Conservation (phyloP, 2,797 vertebrate species). For the Xiphophorus birchmanni region DNA sequence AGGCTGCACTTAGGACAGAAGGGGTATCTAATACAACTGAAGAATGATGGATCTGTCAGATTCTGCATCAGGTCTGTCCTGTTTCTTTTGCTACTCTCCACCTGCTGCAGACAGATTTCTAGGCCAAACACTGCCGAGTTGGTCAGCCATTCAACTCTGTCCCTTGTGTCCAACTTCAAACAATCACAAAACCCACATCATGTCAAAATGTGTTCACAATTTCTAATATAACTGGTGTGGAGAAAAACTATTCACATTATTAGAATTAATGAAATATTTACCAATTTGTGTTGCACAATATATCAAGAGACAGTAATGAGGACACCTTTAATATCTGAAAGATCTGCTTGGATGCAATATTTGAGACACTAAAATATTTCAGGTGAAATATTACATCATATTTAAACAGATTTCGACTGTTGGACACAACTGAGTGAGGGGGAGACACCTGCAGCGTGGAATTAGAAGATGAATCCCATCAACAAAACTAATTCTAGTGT, state of each 20-base stretch:
- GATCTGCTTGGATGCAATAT: neutral
- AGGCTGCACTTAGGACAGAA: no score
- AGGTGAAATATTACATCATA: neutral
- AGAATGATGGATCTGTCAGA: no score
- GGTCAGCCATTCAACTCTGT: neutral
- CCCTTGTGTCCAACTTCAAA: neutral
- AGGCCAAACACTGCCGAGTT: neutral
- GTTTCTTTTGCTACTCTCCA: no score
- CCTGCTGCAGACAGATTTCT: neutral
- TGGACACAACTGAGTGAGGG: no score
- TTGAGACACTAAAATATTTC: neutral
- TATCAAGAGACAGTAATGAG: neutral
- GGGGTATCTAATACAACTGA: no score
- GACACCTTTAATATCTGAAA: neutral
- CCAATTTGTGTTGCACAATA: neutral
- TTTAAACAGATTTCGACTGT: neutral
- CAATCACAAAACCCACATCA: neutral
- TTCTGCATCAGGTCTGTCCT: no score
- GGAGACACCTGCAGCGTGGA: no score
- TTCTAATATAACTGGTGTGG: neutral
- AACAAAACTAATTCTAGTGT: no score
- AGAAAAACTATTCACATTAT: no score
- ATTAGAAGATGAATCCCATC: no score
- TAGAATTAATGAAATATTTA: no score
- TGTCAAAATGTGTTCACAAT: neutral